These are phyloP conservation scores for Germaria angustata DNA, from an alignment of 2,888 invertebrate species.

Conservation along the genomic window DNA sequence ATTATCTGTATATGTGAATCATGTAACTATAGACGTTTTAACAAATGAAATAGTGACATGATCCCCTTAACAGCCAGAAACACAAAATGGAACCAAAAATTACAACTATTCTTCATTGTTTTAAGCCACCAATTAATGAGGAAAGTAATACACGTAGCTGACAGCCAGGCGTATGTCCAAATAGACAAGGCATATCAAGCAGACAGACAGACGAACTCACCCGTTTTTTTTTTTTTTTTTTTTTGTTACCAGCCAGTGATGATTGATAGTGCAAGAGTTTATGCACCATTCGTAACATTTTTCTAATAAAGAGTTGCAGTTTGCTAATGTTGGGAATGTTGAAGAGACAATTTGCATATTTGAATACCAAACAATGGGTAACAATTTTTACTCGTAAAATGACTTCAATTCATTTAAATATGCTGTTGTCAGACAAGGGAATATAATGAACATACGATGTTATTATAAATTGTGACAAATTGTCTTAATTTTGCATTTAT, in stretches of 20 bases:
- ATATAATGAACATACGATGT: constrained; percentile 10
- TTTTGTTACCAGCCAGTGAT: no score
- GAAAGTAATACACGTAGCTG: constrained; percentile 8
- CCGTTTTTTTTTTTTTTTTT: neutral
- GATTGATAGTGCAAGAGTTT: neutral
- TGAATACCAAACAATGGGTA: constrained; percentile 23
- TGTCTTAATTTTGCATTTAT: neutral
- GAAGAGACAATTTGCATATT: constrained; percentile 44
- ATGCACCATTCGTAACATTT: neutral
- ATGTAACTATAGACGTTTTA: no score
- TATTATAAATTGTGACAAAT: constrained; percentile 31
- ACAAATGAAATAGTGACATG: no score
- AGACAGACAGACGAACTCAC: neutral
- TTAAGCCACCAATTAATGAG: constrained; percentile 4
- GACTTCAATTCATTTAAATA: no score
- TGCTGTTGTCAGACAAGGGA: neutral
- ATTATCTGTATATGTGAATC: no score
- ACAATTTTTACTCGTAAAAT: no score
- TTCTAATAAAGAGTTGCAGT: neutral
- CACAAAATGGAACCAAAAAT: no score
- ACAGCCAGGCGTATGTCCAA: neutral
- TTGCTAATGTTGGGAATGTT: constrained; percentile 38
- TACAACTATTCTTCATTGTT: constrained; percentile 50
- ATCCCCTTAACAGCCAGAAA: no score
- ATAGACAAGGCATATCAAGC: neutral